Conservation (phyloP, 2,888 invertebrate species). For the Helicoverpa assulta region DNA sequence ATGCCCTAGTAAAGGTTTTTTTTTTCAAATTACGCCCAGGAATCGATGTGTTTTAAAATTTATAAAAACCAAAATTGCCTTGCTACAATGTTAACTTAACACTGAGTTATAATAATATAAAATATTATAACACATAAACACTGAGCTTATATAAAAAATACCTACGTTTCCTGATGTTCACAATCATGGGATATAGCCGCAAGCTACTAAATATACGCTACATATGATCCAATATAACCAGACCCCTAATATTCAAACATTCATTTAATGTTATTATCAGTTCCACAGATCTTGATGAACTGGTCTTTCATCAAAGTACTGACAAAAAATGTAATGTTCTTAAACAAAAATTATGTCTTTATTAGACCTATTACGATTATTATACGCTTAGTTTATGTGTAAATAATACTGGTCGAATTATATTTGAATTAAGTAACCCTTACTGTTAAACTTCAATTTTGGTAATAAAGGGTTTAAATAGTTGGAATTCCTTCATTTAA, state of each 20-base stretch:
- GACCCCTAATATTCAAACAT: slow-evolving; percentile 53
- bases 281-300: slow-evolving; percentile 60
- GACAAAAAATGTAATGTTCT: slow-evolving; percentile 72
- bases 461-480: background rate
- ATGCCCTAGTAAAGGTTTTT: too few relatives aligned
- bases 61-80: too few relatives aligned
- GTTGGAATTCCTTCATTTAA: background rate
- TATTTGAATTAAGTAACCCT: slow-evolving; percentile 51
- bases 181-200: slow-evolving; percentile 81
- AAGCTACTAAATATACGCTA: slow-evolving; percentile 75
- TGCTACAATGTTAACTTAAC: too few relatives aligned
- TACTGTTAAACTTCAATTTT: slow-evolving; percentile 3
- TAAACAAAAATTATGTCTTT: slow-evolving; percentile 81
- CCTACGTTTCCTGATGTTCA: slow-evolving; percentile 70
- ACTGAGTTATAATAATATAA: background rate
- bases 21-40: too few relatives aligned
- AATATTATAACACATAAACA: slow-evolving; percentile 48
- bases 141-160: slow-evolving; percentile 59
- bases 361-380: slow-evolving; percentile 80
- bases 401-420: slow-evolving; percentile 63
- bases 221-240: slow-evolving; percentile 65
- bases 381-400: slow-evolving; percentile 68
- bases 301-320: slow-evolving; percentile 66
- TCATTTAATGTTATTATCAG: slow-evolving; percentile 24
- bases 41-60: too few relatives aligned